phyloP scores from a whole-genome alignment of 2,888 invertebrate species.

The Microdon myrmicae region DNA sequence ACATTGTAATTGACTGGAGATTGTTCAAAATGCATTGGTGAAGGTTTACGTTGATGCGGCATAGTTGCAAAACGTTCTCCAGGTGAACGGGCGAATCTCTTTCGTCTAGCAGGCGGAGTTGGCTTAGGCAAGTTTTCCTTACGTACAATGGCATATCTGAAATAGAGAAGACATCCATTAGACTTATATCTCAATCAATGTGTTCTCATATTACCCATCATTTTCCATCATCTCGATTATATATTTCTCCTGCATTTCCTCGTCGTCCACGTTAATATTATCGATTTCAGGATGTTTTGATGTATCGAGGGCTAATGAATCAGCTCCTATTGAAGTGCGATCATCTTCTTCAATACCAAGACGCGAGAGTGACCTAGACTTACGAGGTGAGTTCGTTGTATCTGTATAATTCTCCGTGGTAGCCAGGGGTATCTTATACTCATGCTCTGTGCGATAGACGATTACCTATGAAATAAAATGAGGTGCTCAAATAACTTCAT shows the following conservation, averaged over 20 bases:
- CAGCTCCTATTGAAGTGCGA: conserved; percentile 77
- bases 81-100: conserved; percentile 70
- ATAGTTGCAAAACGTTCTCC: conserved; percentile 78
- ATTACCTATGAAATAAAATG: conserved; percentile 70
- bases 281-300: conserved; percentile 54
- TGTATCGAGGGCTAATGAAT: conserved; percentile 72
- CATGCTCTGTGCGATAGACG: conserved; percentile 75
- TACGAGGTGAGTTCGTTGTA: conserved; percentile 71
- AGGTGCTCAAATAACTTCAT: conserved; percentile 10
- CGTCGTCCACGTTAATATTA: conserved; percentile 28
- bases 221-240: conserved; percentile 66
- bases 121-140: conserved; percentile 75
- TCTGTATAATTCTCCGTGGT: conserved; percentile 68
- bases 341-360: conserved; percentile 71
- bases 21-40: conserved; percentile 69
- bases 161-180: conserved; percentile 53
- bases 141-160: conserved; percentile 82
- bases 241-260: conserved; percentile 58
- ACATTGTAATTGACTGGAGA: conserved; percentile 74
- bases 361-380: conserved; percentile 71
- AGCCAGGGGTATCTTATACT: conserved; percentile 72
- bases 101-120: conserved; percentile 72
- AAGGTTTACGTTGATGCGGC: conserved; percentile 67
- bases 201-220: conserved; percentile 60
- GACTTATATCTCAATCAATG: conserved; percentile 35